Base-by-base conservation (phyloP, 2,888 invertebrate species). In the Drosophila melanosoma region DNA sequence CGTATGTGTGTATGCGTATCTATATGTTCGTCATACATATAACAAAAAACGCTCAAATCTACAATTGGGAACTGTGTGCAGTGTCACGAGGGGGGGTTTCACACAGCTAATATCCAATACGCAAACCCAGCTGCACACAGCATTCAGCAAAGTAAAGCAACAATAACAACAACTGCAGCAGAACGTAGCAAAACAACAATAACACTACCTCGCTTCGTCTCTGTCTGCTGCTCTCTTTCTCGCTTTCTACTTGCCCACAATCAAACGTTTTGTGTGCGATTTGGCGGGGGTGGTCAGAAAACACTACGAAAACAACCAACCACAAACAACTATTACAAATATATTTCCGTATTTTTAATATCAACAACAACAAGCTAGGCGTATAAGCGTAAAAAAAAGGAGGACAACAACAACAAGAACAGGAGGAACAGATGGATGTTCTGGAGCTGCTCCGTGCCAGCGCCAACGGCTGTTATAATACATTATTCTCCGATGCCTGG, bases 401-500 rank as follows among this genome's bases (percentile, higher is more conserved):
- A 15, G 60, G 73, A 73, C 12, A 52, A 53, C 42, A 66, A 63
- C 69, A 42, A 40, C 12, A 11, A 45, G 36, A 58, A 57, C 56
- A 64, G 35, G 23, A 20, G 10, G 69, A 77, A 6, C 65, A 65
- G 52, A 87, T 87, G 86, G 86, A 87, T 77, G 81, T 88, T 61
- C 82, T 87, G 69, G 86, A 87, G 66, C 36, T 87, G 69, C 58
- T 87, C 51, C 83, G 88, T 74, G 82, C 69, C 64, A 83, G 86
- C 74, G 81, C 69, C 64, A 91, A 89, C 76, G 92, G 92, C 68
- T 82, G 83, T 70, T 87, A 71, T 42, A 81, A 70, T 49, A 74
- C 69, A 51, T 74, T 93, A 67, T 91, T 93, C 69, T 91, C 93
- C 38, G 93, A 92, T 66, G 85, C 76, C 90, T 95, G 90, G 94